Evolutionary conservation across 2,888 invertebrate species (phyloP).

Genomic region (Meganola albula): DNA sequence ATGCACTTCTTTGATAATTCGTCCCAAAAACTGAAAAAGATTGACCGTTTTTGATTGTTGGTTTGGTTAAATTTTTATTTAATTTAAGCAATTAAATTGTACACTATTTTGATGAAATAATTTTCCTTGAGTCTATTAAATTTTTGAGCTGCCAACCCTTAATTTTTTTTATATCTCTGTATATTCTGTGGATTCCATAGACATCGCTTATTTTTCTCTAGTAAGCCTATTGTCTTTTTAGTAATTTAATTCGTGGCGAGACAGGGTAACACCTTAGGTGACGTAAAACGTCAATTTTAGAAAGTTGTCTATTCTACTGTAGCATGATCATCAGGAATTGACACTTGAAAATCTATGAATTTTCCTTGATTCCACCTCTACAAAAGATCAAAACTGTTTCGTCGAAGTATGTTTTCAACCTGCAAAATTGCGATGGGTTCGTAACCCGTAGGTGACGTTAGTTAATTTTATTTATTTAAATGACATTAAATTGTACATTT

Average conservation of each 20-base stretch:
- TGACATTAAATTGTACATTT: slow-evolving; percentile 71
- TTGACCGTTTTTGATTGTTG: no score
- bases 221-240: no score
- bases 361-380: slow-evolving; percentile 30
- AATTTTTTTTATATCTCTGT: background rate
- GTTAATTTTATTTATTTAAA: slow-evolving; percentile 72
- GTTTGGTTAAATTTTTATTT: no score
- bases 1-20: slow-evolving; percentile 35
- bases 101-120: slow-evolving; percentile 22
- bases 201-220: no score
- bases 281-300: slow-evolving; percentile 56
- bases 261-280: slow-evolving; percentile 35
- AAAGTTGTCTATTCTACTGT: slow-evolving; percentile 64
- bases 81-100: no score
- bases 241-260: no score
- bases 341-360: slow-evolving; percentile 38
- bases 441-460: slow-evolving; percentile 76
- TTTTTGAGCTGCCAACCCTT: slow-evolving; percentile 29
- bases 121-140: slow-evolving; percentile 24
- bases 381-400: slow-evolving; percentile 43
- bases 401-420: slow-evolving; percentile 68
- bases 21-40: no score
- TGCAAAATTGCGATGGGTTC: slow-evolving; percentile 75
- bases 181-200: background rate
- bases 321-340: slow-evolving; percentile 42